Evolutionary conservation across 2,113 vertebrate genomes (phyloP).

Genomic region (Rhabdomys dilectus): DNA sequence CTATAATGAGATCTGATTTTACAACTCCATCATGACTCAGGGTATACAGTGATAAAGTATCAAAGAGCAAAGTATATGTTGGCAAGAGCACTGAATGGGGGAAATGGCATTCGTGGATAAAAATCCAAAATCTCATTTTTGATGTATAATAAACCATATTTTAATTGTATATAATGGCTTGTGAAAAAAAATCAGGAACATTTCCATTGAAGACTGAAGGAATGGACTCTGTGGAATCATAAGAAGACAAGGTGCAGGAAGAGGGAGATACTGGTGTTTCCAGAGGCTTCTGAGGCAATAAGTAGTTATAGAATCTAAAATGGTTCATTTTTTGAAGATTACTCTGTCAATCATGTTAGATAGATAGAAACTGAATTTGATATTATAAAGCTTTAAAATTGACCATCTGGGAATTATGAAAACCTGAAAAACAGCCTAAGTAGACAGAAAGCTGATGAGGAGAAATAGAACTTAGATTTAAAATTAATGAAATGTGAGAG

Average conservation of each 20-base stretch:
- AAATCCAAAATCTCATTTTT: not conserved
- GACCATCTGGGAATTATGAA: not conserved
- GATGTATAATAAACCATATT: not conserved
- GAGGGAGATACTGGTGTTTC: not conserved
- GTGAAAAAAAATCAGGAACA: not conserved
- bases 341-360: not conserved
- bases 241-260: not conserved
- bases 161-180: not conserved
- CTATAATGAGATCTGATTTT: not conserved
- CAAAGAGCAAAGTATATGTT: not conserved
- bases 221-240: not conserved
- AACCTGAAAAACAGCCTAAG: not conserved
- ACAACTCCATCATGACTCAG: not conserved
- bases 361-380: not conserved
- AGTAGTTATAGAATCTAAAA: not conserved
- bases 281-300: not conserved
- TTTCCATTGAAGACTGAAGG: not conserved
- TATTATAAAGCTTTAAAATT: conserved; percentile 21
- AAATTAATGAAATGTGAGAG: conserved; percentile 6
- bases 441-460: not conserved
- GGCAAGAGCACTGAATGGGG: not conserved
- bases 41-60: not conserved
- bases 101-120: not conserved
- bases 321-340: conserved; percentile 28
- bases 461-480: not conserved